A percentile compares a stretch with the other conserved stretches of the same genome.
Evolutionary conservation across 1,140 invertebrate genomes (phyloP).

Genomic region (Macrobrachium rosenbergii): DNA sequence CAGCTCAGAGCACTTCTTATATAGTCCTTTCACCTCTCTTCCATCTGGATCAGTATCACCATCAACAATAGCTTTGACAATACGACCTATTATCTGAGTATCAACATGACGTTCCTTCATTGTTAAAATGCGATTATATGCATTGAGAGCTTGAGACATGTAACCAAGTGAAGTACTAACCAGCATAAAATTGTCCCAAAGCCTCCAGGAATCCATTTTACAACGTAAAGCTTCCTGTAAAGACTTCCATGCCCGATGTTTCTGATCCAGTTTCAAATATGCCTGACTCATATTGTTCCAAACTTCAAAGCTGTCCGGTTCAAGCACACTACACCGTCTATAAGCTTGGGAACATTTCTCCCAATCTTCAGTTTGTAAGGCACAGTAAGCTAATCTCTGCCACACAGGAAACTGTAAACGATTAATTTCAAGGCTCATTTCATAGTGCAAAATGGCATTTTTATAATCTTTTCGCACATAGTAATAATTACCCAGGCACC

Average conservation of each 20-base stretch:
- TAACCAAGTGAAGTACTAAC: conserved; percentile 81
- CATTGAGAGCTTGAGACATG: conserved; percentile 79
- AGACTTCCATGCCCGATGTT: conserved; percentile 84
- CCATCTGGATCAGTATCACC: conserved; percentile 76
- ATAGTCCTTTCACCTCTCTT: conserved; percentile 71
- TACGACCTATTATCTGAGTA: conserved; percentile 80
- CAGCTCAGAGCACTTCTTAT: conserved; percentile 79
- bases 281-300: conserved; percentile 98
- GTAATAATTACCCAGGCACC: conserved; percentile 85
- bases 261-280: conserved; percentile 89
- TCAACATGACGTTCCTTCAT: conserved; percentile 84
- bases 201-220: conserved; percentile 95
- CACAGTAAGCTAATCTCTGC: conserved; percentile 88
- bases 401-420: conserved; percentile 86
- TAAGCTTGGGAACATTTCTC: conserved; percentile 87
- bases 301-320: conserved; percentile 91
- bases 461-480: conserved; percentile 81
- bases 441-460: conserved; percentile 83
- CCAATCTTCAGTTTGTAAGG: conserved; percentile 85
- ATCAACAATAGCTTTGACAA: conserved; percentile 81
- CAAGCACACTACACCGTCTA: conserved; percentile 85
- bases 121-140: conserved; percentile 87
- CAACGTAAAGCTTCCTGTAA: conserved; percentile 91
- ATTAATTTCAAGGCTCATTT: conserved; percentile 86
- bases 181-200: conserved; percentile 95